A percentile compares a stretch with the other conserved stretches of the same genome.
Conservation (phyloP, 2,113 vertebrate species). For the Macrotis lagotis region DNA sequence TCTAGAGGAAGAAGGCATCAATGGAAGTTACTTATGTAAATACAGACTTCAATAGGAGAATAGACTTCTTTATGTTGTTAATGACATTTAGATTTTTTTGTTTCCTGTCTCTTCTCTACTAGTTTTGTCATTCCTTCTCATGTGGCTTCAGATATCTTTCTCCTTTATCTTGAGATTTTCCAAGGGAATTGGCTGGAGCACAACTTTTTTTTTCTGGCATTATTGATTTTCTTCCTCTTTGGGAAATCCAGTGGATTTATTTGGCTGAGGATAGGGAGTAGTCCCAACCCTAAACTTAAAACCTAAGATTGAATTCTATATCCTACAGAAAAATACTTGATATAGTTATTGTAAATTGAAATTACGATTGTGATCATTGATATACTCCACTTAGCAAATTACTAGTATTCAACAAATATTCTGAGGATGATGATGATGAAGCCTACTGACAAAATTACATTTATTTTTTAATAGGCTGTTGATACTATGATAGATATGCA, state of each 20-base stretch:
- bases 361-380: background rate
- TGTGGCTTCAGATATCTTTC: slow-evolving; percentile 21
- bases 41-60: background rate
- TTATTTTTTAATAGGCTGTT: slow-evolving; percentile 14
- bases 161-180: slow-evolving; percentile 43
- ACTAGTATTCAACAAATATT: background rate
- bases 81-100: slow-evolving; percentile 11
- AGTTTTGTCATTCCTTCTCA: background rate
- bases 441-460: background rate
- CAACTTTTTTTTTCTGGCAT: background rate
- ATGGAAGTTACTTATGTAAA: background rate
- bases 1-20: background rate
- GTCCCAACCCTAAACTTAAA: slow-evolving; percentile 7
- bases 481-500: background rate
- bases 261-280: background rate
- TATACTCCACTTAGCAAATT: background rate
- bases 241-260: slow-evolving; percentile 48
- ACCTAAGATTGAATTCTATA: background rate
- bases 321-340: background rate
- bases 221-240: slow-evolving; percentile 37
- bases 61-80: slow-evolving; percentile 24
- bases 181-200: background rate
- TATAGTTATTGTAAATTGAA: slow-evolving; percentile 25
- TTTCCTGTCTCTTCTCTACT: slow-evolving; percentile 22
- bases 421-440: background rate